phyloP scores from a whole-genome alignment of 2,888 invertebrate species.

The Caenorhabditis japonica region DNA sequence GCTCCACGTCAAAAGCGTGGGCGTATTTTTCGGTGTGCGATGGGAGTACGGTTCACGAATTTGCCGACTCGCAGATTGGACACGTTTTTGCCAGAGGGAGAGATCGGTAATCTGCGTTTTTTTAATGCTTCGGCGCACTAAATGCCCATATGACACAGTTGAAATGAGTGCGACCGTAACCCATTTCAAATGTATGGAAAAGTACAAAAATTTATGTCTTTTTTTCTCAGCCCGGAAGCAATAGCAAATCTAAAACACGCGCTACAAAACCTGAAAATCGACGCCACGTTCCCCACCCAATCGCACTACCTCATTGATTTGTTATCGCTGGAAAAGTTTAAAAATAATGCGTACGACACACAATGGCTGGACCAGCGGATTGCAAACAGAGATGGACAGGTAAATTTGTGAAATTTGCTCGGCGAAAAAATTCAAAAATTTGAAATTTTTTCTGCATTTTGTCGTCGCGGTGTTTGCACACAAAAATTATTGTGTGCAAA shows the following conservation, averaged over 20 bases:
- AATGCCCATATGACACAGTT: too few relatives aligned
- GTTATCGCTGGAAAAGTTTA: constrained; percentile 91
- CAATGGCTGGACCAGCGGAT: constrained; percentile 96
- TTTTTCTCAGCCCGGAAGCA: constrained; percentile 61
- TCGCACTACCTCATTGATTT: constrained; percentile 88
- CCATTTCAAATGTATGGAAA: too few relatives aligned
- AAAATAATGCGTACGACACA: constrained; percentile 90
- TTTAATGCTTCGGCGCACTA: too few relatives aligned
- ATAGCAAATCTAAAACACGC: constrained; percentile 88
- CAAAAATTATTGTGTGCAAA: too few relatives aligned
- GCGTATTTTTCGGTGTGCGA: constrained; percentile 99
- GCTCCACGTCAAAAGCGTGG: constrained; percentile 99
- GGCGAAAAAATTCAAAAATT: not conserved
- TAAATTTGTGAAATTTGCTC: not conserved
- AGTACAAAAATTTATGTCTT: too few relatives aligned
- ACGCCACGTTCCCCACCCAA: constrained; percentile 97
- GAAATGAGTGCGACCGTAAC: too few relatives aligned
- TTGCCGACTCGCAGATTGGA: constrained; percentile 98
- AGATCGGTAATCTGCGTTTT: constrained; percentile 83
- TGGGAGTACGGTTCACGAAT: constrained; percentile 96
- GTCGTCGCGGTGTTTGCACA: too few relatives aligned
- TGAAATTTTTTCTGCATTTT: too few relatives aligned
- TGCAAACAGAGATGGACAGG: constrained; percentile 80
- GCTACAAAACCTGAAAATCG: constrained; percentile 93
- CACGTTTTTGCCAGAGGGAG: constrained; percentile 99